Percentiles rank a stretch among this genome's conserved stretches.
These are phyloP conservation scores for Linnaemya tessellans DNA, from an alignment of 2,888 invertebrate species.

Conservation along the genomic window DNA sequence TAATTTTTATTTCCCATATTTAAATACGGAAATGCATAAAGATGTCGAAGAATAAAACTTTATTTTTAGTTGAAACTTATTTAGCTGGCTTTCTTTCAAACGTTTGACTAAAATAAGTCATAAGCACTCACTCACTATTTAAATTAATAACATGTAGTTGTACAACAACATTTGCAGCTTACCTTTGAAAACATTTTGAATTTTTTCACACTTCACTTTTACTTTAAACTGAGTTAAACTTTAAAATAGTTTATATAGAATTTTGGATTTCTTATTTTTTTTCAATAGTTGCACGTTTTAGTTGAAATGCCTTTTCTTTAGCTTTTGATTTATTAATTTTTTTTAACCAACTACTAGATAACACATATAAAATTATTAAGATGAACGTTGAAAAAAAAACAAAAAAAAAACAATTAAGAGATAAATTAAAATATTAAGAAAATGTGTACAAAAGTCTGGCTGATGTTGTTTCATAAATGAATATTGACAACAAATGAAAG, in stretches of 20 bases:
- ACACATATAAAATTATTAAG: not conserved
- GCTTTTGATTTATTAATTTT: constrained; percentile 13
- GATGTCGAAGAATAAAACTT: constrained; percentile 38
- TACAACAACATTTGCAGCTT: constrained; percentile 12
- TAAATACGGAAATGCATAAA: constrained; percentile 66
- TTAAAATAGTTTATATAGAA: not conserved
- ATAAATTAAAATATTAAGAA: constrained; percentile 7
- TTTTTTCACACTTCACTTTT: constrained; percentile 23
- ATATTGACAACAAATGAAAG: constrained; percentile 78
- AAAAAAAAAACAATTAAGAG: too few species aligned
- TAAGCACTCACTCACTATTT: not conserved
- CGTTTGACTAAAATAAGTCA: constrained; percentile 5
- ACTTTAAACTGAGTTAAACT: constrained; percentile 7
- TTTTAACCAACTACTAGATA: constrained; percentile 12
- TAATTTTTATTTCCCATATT: constrained; percentile 17
- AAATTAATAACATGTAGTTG: constrained; percentile 9
- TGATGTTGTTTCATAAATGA: constrained; percentile 74
- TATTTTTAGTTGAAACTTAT: constrained; percentile 63
- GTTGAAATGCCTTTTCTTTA: constrained; percentile 14
- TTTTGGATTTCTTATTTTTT: constrained; percentile 11
- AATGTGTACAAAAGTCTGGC: constrained; percentile 3
- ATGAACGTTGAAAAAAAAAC: constrained; percentile 1
- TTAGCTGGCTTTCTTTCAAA: constrained; percentile 1
- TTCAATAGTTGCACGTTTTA: constrained; percentile 51
- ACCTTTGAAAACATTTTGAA: constrained; percentile 63